Conservation (phyloP, 2,113 vertebrate genomes). For the Lamprologus callipterus region DNA sequence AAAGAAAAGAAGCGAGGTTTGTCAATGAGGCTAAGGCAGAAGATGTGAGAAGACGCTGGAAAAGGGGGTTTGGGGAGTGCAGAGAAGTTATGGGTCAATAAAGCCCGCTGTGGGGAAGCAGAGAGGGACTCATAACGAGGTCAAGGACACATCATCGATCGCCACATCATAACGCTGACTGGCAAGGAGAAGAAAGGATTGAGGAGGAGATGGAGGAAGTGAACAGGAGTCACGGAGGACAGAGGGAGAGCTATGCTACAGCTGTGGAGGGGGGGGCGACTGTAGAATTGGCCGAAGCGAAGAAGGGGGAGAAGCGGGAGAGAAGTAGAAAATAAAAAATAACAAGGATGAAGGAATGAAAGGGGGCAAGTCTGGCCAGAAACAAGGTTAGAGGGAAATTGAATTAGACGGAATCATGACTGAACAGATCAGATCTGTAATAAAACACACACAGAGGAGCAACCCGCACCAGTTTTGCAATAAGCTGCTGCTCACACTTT, state of each 20-base stretch:
- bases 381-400: slow-evolving; percentile 39
- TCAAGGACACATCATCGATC: slow-evolving; percentile 65
- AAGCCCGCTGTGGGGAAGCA: slow-evolving; percentile 40
- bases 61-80: neutral
- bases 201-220: neutral
- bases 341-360: slow-evolving; percentile 29
- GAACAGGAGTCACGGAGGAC: neutral
- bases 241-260: slow-evolving; percentile 17
- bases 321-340: slow-evolving; percentile 35
- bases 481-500: neutral
- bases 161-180: slow-evolving; percentile 56
- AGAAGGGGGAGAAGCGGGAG: neutral
- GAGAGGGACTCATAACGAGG: slow-evolving; percentile 60
- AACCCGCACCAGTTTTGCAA: neutral
- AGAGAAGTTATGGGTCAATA: slow-evolving; percentile 63
- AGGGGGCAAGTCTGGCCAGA: slow-evolving; percentile 16
- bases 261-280: slow-evolving; percentile 2
- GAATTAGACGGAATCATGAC: slow-evolving; percentile 50
- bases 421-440: slow-evolving; percentile 43
- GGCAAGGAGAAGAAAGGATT: neutral
- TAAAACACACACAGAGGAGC: slow-evolving; percentile 7
- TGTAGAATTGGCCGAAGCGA: neutral
- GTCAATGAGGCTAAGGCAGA: neutral
- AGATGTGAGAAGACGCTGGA: neutral
- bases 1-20: neutral